Evolutionary conservation across 2,888 invertebrate genomes (phyloP).

Genomic region (Oscheius sp.): DNA sequence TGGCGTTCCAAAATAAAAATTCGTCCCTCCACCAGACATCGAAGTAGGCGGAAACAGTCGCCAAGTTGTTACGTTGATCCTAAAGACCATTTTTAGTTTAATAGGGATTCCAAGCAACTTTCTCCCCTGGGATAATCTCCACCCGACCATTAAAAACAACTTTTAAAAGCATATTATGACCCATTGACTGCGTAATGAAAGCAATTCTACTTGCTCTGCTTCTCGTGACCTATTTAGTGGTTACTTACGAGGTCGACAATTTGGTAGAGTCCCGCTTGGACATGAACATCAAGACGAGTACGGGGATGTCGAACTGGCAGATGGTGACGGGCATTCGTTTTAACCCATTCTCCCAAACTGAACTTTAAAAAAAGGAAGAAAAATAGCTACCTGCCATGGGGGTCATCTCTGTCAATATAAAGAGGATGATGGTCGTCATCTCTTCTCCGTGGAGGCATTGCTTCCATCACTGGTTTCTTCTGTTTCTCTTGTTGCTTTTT

Average conservation of each 20-base stretch:
- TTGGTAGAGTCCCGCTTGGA: constrained; percentile 66
- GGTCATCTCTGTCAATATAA: constrained; percentile 19
- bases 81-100: constrained; percentile 33
- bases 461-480: constrained; percentile 20
- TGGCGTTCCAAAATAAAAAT: constrained; percentile 62
- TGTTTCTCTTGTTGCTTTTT: constrained; percentile 25
- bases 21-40: constrained; percentile 68
- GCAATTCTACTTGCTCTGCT: background rate
- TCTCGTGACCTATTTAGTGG: background rate
- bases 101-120: background rate
- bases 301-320: constrained; percentile 49
- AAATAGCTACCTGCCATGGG: constrained; percentile 25
- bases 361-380: too few species aligned
- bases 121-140: background rate
- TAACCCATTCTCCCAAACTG: constrained; percentile 45
- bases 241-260: constrained; percentile 66
- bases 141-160: background rate
- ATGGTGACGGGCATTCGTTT: constrained; percentile 43
- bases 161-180: background rate
- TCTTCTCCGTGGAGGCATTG: background rate
- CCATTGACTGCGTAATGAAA: background rate
- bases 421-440: constrained; percentile 4
- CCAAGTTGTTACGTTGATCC: constrained; percentile 69
- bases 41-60: constrained; percentile 69
- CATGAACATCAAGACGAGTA: constrained; percentile 60